phyloP scores from a whole-genome alignment of 2,888 invertebrate species.

The Machimus rusticus region DNA sequence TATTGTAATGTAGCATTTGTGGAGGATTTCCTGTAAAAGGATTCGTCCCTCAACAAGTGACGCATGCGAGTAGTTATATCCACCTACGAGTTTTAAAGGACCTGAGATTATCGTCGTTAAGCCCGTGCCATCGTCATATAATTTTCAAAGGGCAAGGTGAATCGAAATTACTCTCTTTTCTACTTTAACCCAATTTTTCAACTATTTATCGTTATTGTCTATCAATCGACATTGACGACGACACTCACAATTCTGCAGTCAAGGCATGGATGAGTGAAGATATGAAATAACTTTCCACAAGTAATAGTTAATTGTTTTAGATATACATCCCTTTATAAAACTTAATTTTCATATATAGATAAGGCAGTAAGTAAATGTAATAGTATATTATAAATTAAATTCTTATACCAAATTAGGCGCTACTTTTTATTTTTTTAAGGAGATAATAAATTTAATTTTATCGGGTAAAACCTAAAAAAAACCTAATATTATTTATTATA shows the following conservation, averaged over 20 bases:
- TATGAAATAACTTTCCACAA: not conserved
- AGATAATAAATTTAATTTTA: too few species aligned
- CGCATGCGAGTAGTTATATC: not conserved
- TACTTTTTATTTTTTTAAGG: too few species aligned
- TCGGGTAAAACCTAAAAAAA: too few species aligned
- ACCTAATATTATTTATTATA: too few species aligned
- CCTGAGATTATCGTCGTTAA: slow-evolving; percentile 9
- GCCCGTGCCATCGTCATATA: not conserved
- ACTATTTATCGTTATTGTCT: not conserved
- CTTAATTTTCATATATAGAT: too few species aligned
- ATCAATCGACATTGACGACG: not conserved
- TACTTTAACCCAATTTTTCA: not conserved
- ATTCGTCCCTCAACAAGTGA: slow-evolving; percentile 19
- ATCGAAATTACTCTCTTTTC: slow-evolving; percentile 21
- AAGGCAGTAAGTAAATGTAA: too few species aligned
- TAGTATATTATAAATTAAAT: too few species aligned
- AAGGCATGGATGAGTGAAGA: not conserved
- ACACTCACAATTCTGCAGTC: not conserved
- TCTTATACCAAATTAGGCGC: too few species aligned
- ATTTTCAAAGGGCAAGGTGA: slow-evolving; percentile 32
- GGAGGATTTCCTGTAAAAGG: not conserved
- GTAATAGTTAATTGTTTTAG: not conserved
- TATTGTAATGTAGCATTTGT: not conserved
- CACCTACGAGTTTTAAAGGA: not conserved
- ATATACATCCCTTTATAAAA: not conserved